Conservation (phyloP, 2,888 invertebrate species). For the Mythimna ferrago region DNA sequence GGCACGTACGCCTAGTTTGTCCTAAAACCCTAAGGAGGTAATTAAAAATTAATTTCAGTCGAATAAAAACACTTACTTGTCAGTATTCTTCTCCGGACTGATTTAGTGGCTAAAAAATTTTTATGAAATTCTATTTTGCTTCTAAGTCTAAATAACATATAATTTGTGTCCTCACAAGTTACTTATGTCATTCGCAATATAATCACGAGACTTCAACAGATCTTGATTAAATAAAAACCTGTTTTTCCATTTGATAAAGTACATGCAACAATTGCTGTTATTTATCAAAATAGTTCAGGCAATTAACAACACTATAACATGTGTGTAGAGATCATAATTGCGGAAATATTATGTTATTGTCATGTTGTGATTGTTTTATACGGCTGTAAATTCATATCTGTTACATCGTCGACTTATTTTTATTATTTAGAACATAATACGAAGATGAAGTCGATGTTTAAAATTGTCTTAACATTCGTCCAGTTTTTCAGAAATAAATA, state of each 20-base stretch:
- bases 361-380: slow-evolving; percentile 43
- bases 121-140: not conserved
- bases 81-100: not conserved
- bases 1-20: too few species aligned
- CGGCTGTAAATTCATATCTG: slow-evolving; percentile 46
- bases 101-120: not conserved
- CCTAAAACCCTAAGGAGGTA: not conserved
- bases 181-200: slow-evolving; percentile 19
- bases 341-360: slow-evolving; percentile 20
- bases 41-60: not conserved
- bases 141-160: not conserved
- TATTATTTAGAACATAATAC: slow-evolving; percentile 58
- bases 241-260: slow-evolving; percentile 39
- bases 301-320: slow-evolving; percentile 32
- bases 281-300: slow-evolving; percentile 35
- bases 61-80: not conserved
- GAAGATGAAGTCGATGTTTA: slow-evolving; percentile 34
- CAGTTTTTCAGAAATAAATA: slow-evolving; percentile 56
- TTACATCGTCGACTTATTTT: slow-evolving; percentile 39
- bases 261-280: slow-evolving; percentile 38
- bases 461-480: slow-evolving; percentile 34
- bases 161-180: not conserved
- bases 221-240: slow-evolving; percentile 49
- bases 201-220: slow-evolving; percentile 30
- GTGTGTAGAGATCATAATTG: slow-evolving; percentile 29